phyloP scores from a whole-genome alignment of 2,888 invertebrate genomes.

The Clivina fossor region DNA sequence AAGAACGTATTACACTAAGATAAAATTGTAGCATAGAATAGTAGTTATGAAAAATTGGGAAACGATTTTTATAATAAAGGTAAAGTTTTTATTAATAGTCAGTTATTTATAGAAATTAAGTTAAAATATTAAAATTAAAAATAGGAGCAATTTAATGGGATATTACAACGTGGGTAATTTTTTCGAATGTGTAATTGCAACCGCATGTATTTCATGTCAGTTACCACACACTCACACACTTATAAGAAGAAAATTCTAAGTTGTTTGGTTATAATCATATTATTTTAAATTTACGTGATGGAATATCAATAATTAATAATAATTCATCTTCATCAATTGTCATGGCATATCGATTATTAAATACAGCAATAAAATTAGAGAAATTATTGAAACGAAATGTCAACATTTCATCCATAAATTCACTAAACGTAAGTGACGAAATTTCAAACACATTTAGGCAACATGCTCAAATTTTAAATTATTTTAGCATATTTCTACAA shows the following conservation, averaged over 20 bases:
- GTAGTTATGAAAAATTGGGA: no score
- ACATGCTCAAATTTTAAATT: constrained; percentile 45
- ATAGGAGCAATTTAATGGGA: no score
- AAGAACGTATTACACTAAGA: constrained; percentile 9
- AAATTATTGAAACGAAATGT: constrained; percentile 51
- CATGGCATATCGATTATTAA: constrained; percentile 67
- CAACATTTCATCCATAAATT: constrained; percentile 47
- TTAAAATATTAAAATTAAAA: no score
- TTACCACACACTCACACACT: constrained; percentile 4
- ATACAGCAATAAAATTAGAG: constrained; percentile 61
- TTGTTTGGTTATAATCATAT: constrained; percentile 33
- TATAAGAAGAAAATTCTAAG: constrained; percentile 17
- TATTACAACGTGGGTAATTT: no score
- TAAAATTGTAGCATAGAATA: no score
- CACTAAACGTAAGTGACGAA: constrained; percentile 45
- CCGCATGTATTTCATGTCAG: no score
- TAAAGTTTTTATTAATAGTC: no score
- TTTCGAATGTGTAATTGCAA: no score
- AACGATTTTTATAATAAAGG: no score
- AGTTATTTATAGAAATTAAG: no score
- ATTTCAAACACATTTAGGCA: constrained; percentile 29
- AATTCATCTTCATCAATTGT: constrained; percentile 32
- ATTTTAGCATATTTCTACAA: constrained; percentile 59
- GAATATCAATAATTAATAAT: constrained; percentile 14
- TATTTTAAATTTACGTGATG: constrained; percentile 27